Conservation (phyloP, 2,113 vertebrate genomes). For the Physeter macrocephalus region DNA sequence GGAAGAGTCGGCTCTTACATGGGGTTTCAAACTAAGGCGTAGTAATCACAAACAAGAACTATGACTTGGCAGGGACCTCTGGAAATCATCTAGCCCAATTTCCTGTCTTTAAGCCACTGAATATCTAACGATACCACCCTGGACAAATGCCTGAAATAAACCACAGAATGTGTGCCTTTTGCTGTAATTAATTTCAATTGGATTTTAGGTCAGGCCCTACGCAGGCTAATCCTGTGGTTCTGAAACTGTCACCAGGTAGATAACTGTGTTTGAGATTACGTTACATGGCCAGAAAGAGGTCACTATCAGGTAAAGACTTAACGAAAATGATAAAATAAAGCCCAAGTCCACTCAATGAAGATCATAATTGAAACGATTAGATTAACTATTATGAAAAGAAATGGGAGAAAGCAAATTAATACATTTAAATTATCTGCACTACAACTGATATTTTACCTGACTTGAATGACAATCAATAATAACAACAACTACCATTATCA, state of each 20-base stretch:
- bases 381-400: constrained; percentile 7
- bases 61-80: background rate
- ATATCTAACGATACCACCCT: background rate
- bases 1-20: background rate
- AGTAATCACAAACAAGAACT: background rate
- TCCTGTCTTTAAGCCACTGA: background rate
- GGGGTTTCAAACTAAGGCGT: background rate
- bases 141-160: background rate
- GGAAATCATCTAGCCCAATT: background rate
- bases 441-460: background rate
- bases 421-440: background rate
- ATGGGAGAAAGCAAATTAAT: background rate
- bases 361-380: background rate
- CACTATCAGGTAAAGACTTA: background rate
- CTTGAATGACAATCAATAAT: background rate
- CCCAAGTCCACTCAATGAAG: background rate
- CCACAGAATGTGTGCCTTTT: background rate
- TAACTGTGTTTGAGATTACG: background rate
- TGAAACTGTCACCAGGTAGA: background rate
- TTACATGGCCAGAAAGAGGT: background rate
- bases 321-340: background rate
- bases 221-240: background rate
- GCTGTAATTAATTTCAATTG: background rate
- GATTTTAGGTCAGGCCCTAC: background rate
- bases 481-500: background rate